Percentiles rank a stretch among this genome's conserved stretches.
Evolutionary conservation across 1,140 invertebrate species (phyloP).

Genomic region (Camponotus floridanus): DNA sequence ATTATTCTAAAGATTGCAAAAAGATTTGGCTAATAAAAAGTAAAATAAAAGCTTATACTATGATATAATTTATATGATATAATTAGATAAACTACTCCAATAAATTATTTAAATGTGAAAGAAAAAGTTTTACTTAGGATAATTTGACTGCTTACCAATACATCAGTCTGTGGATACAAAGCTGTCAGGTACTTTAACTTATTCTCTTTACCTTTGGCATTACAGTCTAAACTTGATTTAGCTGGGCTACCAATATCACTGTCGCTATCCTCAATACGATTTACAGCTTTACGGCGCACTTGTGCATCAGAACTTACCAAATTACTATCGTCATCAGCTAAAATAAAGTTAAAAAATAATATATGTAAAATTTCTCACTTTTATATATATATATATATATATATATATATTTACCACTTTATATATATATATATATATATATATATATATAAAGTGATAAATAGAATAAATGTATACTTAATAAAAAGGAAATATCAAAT

Average conservation of each 20-base stretch:
- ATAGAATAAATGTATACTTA: neutral
- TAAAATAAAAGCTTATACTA: neutral
- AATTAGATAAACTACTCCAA: slow-evolving; percentile 14
- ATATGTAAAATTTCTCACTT: neutral
- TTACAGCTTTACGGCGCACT: slow-evolving; percentile 78
- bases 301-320: slow-evolving; percentile 75
- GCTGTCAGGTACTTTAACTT: slow-evolving; percentile 79
- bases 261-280: slow-evolving; percentile 84
- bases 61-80: neutral
- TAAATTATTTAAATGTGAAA: neutral
- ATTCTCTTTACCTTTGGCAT: slow-evolving; percentile 77
- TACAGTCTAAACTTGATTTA: slow-evolving; percentile 73
- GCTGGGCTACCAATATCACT: slow-evolving; percentile 78
- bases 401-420: no score
- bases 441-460: neutral
- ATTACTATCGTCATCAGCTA: slow-evolving; percentile 82
- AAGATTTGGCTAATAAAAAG: neutral
- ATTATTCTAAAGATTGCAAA: slow-evolving; percentile 5
- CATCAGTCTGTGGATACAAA: slow-evolving; percentile 77
- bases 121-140: neutral
- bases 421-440: no score
- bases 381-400: no score
- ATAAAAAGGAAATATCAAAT: neutral
- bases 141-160: slow-evolving; percentile 64
- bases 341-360: slow-evolving; percentile 50